Base-by-base conservation (phyloP, 1,140 invertebrate genomes). In the Drosophila lowei region DNA sequence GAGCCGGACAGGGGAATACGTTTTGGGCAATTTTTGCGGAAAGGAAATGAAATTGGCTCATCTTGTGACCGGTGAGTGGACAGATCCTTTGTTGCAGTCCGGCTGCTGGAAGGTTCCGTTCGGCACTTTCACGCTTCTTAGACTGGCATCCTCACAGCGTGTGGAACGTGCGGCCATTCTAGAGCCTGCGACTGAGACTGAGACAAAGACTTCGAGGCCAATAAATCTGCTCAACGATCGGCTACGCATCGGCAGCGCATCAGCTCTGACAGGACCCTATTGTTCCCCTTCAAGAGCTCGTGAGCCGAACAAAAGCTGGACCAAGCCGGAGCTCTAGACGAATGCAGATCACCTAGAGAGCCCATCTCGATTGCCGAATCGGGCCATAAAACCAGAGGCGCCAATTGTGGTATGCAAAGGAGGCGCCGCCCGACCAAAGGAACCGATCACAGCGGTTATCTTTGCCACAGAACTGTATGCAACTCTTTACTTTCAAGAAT, bases 51-150 rank as follows among this genome's bases (percentile, higher is more conserved):
- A 81, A 84, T 84, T 84, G 79, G 81, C 77, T 77, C 64, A 86
- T 77, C 64, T 77, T 62, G 65, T 59, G 46, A 16, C 55, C 72
- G 78, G 66, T 21, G 60, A 64, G 49, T 66, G 62, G 63, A 23
- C 53, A 55, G 44, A 50, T 67, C 79, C 72, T 64, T 84, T 84
- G 80, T 84, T 83, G 48, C 42, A 43, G 48, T 53, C 71, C 72
- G 71, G 71, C 72, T 67, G 72, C 61, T 55, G 61, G 49, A 72
- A 15, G 1, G 28, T 43, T 34, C 9, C 34, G 34, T 38, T 38
- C 34, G 50, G 60, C 80, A 84, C 80, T 84, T 84, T 84, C 80
- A 84, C 80, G 80, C 80, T 84, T 44, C 77, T 77, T 74, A 74
- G 59, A 38, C 16, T 28, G 13, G 16, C n/a, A 41, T 47, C 48